Percentiles rank a stretch among this genome's conserved stretches.
Evolutionary conservation across 2,113 vertebrate species (phyloP).

Genomic region (Fulmarus glacialis): DNA sequence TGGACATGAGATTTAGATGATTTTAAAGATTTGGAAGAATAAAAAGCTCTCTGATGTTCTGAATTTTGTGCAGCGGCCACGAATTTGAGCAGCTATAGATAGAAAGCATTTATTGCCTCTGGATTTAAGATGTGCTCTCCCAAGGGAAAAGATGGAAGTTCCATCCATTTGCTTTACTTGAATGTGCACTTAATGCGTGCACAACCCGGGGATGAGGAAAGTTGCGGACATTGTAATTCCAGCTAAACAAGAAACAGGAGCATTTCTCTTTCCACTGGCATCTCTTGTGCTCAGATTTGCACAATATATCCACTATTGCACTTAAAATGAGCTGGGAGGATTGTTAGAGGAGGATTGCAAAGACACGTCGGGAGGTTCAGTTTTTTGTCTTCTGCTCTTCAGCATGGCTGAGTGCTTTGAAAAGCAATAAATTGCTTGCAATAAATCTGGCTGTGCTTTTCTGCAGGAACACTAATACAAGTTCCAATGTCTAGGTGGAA

Average conservation of each 20-base stretch:
- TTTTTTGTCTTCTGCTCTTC: neutral
- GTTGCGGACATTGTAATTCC: neutral
- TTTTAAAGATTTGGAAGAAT: neutral
- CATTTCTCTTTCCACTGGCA: neutral
- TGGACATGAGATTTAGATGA: neutral
- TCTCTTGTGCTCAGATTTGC: neutral
- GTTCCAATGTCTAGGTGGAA: neutral
- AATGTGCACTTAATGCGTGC: rapidly evolving
- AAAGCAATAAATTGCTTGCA: neutral
- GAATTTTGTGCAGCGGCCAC: neutral
- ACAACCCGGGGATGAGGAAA: neutral
- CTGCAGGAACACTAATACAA: neutral
- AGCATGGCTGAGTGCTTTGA: neutral
- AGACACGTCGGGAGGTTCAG: neutral
- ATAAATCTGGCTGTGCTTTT: neutral
- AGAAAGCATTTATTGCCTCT: neutral
- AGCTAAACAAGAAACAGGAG: neutral
- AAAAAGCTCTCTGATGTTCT: neutral
- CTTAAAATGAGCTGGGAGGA: neutral
- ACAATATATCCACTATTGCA: neutral
- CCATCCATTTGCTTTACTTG: neutral
- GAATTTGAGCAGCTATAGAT: neutral
- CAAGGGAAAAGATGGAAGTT: neutral
- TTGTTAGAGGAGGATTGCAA: neutral
- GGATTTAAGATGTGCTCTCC: neutral